These are phyloP conservation scores for Microctonus hyperodae DNA, from an alignment of 2,888 invertebrate species.

Conservation along the genomic window DNA sequence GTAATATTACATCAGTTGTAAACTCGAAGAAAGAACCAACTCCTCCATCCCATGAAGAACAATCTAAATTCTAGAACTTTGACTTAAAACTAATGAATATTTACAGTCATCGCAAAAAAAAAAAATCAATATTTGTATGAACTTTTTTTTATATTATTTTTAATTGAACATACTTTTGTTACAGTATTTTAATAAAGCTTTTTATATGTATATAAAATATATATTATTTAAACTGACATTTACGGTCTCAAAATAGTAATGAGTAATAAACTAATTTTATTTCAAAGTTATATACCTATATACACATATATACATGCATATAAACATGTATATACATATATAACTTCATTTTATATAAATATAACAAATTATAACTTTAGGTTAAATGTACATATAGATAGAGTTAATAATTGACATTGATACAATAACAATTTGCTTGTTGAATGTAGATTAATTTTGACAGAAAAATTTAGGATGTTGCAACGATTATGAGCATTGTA, in stretches of 20 bases:
- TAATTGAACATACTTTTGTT: conserved; percentile 11
- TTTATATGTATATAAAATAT: conserved; percentile 2
- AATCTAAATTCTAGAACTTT: conserved; percentile 26
- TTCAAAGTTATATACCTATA: not conserved
- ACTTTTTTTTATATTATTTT: conserved; percentile 19
- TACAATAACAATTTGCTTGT: not conserved
- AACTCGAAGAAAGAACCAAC: conserved; percentile 42
- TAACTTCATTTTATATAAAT: conserved; percentile 44
- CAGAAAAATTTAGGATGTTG: conserved; percentile 2
- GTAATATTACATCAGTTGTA: conserved; percentile 28
- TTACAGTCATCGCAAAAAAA: conserved; percentile 3
- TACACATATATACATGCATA: not conserved
- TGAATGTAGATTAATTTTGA: not conserved
- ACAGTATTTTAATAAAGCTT: conserved; percentile 12
- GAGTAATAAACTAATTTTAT: not conserved
- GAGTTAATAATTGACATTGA: conserved; percentile 9
- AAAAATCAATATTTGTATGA: conserved; percentile 19
- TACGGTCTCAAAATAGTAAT: not conserved
- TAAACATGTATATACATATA: conserved; percentile 54
- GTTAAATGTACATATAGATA: conserved; percentile 56
- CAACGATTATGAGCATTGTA: conserved; percentile 1
- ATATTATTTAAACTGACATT: conserved; percentile 5
- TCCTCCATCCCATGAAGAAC: conserved; percentile 37
- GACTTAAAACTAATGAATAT: conserved; percentile 5
- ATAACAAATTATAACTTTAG: conserved; percentile 62